Conservation (phyloP, 2,888 invertebrate species). For the Sphecodes monilicornis region DNA sequence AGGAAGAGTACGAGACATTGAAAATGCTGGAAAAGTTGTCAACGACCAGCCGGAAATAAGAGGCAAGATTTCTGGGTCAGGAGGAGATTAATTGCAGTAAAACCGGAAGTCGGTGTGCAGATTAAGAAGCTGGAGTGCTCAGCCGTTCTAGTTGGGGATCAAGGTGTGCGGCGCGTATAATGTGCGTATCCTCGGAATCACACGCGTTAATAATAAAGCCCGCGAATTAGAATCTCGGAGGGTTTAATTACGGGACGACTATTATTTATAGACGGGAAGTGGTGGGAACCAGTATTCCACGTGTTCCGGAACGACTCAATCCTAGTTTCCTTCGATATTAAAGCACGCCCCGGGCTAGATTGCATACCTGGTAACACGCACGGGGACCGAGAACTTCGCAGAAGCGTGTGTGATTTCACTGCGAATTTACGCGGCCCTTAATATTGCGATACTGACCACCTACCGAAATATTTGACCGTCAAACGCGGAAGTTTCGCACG, state of each 20-base stretch:
- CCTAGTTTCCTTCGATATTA: conserved; percentile 43
- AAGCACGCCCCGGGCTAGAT: conserved; percentile 7
- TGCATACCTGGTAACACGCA: conserved; percentile 19
- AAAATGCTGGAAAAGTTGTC: not conserved
- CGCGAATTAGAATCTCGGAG: conserved; percentile 76
- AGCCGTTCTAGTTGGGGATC: conserved; percentile 59
- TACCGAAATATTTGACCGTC: conserved; percentile 17
- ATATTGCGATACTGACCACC: conserved; percentile 40
- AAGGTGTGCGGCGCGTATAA: conserved; percentile 39
- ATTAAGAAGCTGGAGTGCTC: conserved; percentile 46
- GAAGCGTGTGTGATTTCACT: not conserved
- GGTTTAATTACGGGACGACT: conserved; percentile 76
- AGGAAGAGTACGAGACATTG: not conserved
- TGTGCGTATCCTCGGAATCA: conserved; percentile 67
- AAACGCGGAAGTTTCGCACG: not conserved
- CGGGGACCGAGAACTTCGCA: not conserved
- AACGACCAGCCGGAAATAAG: not conserved
- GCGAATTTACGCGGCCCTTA: not conserved
- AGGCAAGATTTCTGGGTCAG: not conserved
- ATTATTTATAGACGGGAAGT: conserved; percentile 70
- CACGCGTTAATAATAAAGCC: conserved; percentile 74
- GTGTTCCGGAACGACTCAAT: conserved; percentile 9
- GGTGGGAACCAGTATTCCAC: conserved; percentile 1
- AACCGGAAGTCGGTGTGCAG: conserved; percentile 37
- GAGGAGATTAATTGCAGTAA: conserved; percentile 46